Percentiles rank a stretch among this genome's conserved stretches.
phyloP scores from a whole-genome alignment of 2,888 invertebrate species.

The Melanotus villosus region DNA sequence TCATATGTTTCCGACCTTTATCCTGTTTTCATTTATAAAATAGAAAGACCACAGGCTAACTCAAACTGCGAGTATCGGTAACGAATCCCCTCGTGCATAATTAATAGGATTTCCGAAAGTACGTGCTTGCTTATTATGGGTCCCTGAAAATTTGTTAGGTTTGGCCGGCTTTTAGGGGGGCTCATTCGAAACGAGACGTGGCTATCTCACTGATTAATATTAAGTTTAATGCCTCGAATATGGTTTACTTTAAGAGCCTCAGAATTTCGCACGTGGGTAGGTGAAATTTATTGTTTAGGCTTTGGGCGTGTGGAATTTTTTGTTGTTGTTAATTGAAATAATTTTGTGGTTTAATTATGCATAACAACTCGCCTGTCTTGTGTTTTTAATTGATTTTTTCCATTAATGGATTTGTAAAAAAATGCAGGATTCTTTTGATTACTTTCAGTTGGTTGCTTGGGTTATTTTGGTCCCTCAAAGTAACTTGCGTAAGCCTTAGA shows the following conservation, averaged over 20 bases:
- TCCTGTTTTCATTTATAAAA: neutral
- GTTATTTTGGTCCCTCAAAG: too few species aligned
- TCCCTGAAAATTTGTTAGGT: neutral
- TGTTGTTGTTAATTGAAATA: too few species aligned
- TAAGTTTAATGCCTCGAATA: neutral
- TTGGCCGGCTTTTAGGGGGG: too few species aligned
- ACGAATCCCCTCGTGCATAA: slow-evolving; percentile 9
- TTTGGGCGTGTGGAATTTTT: too few species aligned
- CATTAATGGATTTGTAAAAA: too few species aligned
- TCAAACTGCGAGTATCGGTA: neutral
- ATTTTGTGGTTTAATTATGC: too few species aligned
- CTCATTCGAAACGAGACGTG: neutral
- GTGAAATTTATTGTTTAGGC: neutral
- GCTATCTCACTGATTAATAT: neutral
- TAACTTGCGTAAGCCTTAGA: too few species aligned
- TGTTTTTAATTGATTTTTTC: too few species aligned
- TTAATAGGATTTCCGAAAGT: slow-evolving; percentile 7
- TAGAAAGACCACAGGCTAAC: neutral
- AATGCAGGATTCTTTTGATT: too few species aligned
- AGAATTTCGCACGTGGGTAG: neutral
- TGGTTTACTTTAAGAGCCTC: too few species aligned
- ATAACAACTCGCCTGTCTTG: too few species aligned
- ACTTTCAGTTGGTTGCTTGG: too few species aligned
- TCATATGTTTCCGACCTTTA: neutral
- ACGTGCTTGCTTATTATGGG: neutral